A percentile compares a stretch with the other conserved stretches of the same genome.
Evolutionary conservation across 2,797 vertebrate genomes (phyloP).

Genomic region (Sebastes cheni): DNA sequence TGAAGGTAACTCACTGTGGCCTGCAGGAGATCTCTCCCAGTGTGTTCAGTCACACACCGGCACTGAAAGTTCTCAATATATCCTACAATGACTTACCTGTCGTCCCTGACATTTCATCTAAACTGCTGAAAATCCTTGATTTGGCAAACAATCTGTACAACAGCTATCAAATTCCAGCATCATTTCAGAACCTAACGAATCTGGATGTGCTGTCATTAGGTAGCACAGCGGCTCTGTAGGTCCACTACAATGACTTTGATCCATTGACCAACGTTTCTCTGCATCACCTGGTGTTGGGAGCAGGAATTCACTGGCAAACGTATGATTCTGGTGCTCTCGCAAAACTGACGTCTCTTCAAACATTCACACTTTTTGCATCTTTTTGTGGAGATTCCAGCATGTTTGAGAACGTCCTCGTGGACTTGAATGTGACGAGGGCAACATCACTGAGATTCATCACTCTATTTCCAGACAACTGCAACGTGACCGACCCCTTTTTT

Average conservation of each 20-base stretch:
- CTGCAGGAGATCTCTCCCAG: conserved; percentile 55
- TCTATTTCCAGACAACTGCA: conserved; percentile 62
- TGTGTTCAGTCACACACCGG: conserved; percentile 54
- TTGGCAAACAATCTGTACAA: conserved; percentile 61
- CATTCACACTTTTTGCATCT: conserved; percentile 57
- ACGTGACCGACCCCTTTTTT: conserved; percentile 50
- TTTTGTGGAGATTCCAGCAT: conserved; percentile 63
- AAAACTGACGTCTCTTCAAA: conserved; percentile 55
- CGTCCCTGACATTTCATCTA: conserved; percentile 65
- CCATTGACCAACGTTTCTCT: conserved; percentile 51
- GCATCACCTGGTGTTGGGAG: conserved; percentile 55
- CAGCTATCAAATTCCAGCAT: conserved; percentile 59
- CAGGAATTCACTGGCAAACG: conserved; percentile 42
- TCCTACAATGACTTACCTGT: conserved; percentile 62
- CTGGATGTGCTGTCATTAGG: conserved; percentile 60
- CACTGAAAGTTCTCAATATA: conserved; percentile 70
- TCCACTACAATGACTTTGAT: conserved; percentile 61
- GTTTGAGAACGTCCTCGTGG: conserved; percentile 59
- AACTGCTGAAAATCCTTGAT: conserved; percentile 62
- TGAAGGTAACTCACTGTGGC: conserved; percentile 64
- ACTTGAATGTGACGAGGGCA: conserved; percentile 58
- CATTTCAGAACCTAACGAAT: conserved; percentile 47
- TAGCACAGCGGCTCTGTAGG: conserved; percentile 43
- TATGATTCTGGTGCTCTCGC: conserved; percentile 70
- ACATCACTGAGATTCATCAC: conserved; percentile 42